Evolutionary conservation across 2,888 invertebrate species (phyloP), one percentile per base, ranked within the genome.

Genomic region (Nomada flava): DNA sequence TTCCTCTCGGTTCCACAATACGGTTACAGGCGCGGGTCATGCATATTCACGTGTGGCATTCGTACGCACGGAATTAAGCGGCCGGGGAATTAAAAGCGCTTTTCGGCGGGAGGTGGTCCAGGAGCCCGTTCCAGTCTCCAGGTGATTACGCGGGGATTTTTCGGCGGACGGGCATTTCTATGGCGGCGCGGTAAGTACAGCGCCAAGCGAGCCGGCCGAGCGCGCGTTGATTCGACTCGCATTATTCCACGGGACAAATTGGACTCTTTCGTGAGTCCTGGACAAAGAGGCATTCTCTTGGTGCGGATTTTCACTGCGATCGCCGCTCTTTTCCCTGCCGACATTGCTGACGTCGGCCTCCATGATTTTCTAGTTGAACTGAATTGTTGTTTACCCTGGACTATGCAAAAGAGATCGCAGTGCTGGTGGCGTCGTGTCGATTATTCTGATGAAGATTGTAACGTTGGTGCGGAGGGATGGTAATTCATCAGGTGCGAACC

Each of bases 21-120:
- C 78, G 75, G 77, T 69, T 79, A 62, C 82, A 42, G 64, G 76
- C 64, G 79, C 80, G 72, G 79, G 79, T 88, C 88, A 88, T 88
- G 85, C 86, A 88, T 90, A 90, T 90, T 90, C 90, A 89, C 89
- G 87, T 82, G 86, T 87, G 86, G 86, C 87, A 90, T 86, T 89
- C 89, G 89, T 89, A 87, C 88, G 87, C 86, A 86, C 86, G 82
- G 86, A 86, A 84, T 84, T 83, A 86, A 86, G 86, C 84, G 84
- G 75, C 82, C 84, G 81, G 82, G 89, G 89, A 90, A 90, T 90
- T 89, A 89, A 90, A 90, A 90, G 86, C 84, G 90, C 86, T 83
- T 86, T 88, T 86, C 83, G 85, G 79, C 76, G 81, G 65, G 80
- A 79, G 75, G 78, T 74, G 79, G 79, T 75, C 78, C 85, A 75